Evolutionary conservation across 1,140 invertebrate species (phyloP), one percentile per base, ranked within the genome.

Genomic region (Sycophila sp.): DNA sequence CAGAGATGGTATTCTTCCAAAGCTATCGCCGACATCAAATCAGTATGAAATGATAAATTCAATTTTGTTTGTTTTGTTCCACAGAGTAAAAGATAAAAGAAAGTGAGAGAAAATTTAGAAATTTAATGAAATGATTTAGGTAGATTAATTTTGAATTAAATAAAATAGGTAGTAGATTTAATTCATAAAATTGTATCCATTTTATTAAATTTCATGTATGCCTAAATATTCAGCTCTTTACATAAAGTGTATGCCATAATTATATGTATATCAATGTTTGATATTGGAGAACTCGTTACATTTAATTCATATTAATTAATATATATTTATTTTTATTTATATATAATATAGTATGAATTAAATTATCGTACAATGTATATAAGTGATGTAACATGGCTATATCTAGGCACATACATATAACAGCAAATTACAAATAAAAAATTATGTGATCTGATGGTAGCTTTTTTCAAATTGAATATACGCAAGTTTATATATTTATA

Each of bases 191-290:
- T 85, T 82, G 84, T 84, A 83, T 85, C 76, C 80, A 82, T 81
- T 86, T 86, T 86, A 86, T 86, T 86, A 85, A 86, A 86, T 84
- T 85, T 85, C 78, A 84, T 81, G 81, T 85, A 84, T 84, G 83
- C 77, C 83, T 86, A 86, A 85, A 85, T 86, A 86, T 84, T 69
- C 80, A 85, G 82, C 81, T 84, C 81, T 85, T 85, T 85, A 85
- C 82, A 85, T 78, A 80, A 80, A 73, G 67, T 62, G 26, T 80
- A 78, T 75, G 72, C 47, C 64, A 76, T 79, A 80, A 74, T 81
- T 78, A 76, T 80, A 77, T 72, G 22, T 71, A 73, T 79, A 77
- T 78, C 66, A 70, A 73, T 75, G 53, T 75, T 74, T 76, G 71
- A 78, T 80, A 75, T 77, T 74, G 75, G 75, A 68, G 32, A 68